Conservation (phyloP, 2,113 vertebrate species). For the Pheucticus melanocephalus region DNA sequence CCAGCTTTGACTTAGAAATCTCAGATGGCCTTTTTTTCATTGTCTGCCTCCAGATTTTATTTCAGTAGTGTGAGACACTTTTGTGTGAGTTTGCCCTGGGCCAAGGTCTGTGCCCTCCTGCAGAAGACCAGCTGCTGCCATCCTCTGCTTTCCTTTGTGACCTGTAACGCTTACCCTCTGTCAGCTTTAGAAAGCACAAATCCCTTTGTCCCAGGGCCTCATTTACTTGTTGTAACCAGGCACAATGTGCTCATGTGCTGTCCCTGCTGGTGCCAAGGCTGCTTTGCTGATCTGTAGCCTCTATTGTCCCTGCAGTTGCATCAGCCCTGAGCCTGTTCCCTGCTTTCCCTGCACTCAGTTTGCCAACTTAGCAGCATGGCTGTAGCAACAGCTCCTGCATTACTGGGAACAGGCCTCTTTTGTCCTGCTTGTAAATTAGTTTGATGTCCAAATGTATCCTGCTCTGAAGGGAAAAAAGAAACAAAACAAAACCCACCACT, state of each 20-base stretch:
- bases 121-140: slow-evolving; percentile 4
- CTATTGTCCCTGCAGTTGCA: slow-evolving; percentile 47
- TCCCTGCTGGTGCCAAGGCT: slow-evolving; percentile 32
- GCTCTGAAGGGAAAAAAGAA: not conserved
- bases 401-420: not conserved
- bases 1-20: not conserved
- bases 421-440: not conserved
- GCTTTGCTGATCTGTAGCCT: slow-evolving; percentile 39
- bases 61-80: not conserved
- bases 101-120: not conserved
- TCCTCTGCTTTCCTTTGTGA: slow-evolving; percentile 6
- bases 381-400: not conserved
- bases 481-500: not conserved
- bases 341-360: not conserved
- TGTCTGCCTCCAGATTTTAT: not conserved
- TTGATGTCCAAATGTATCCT: not conserved
- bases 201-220: slow-evolving; percentile 33
- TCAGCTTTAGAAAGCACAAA: slow-evolving; percentile 43
- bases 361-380: not conserved
- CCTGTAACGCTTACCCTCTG: not conserved
- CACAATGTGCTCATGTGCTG: slow-evolving; percentile 34
- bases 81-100: not conserved
- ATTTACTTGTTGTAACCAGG: slow-evolving; percentile 46
- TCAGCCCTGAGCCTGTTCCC: not conserved
- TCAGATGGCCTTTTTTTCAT: not conserved